phyloP scores from a whole-genome alignment of 2,888 invertebrate species.

The Hedya salicella region DNA sequence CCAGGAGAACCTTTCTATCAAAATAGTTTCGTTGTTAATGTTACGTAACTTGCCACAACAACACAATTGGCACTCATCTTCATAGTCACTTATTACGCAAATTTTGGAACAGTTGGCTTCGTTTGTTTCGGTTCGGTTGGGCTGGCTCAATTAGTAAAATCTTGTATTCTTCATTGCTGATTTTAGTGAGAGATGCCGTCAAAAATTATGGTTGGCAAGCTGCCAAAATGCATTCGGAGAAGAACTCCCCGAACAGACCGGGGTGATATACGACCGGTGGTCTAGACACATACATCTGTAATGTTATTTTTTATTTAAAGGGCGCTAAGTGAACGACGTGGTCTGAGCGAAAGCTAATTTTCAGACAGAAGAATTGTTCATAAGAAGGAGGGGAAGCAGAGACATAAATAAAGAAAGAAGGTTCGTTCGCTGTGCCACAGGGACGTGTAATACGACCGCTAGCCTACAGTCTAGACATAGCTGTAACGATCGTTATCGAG shows the following conservation, averaged over 20 bases:
- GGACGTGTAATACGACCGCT: background rate
- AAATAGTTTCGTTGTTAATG: conserved; percentile 3
- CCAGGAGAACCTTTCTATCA: background rate
- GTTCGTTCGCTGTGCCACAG: background rate
- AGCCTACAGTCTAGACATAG: background rate
- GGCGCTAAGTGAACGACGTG: too few species aligned
- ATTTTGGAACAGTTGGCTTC: conserved; percentile 42
- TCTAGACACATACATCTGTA: conserved; percentile 8
- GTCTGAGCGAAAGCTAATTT: too few species aligned
- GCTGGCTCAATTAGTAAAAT: conserved; percentile 64
- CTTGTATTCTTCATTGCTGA: conserved; percentile 49
- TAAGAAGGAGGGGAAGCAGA: too few species aligned
- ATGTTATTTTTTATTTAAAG: conserved; percentile 7
- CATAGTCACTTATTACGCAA: conserved; percentile 44
- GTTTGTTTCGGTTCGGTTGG: conserved; percentile 43
- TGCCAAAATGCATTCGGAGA: conserved; percentile 59
- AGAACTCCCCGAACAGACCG: conserved; percentile 14
- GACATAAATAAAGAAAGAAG: background rate
- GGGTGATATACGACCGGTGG: conserved; percentile 14
- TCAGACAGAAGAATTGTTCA: too few species aligned
- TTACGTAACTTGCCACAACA: conserved; percentile 12
- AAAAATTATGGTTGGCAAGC: conserved; percentile 58
- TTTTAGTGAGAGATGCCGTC: conserved; percentile 62
- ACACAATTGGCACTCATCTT: conserved; percentile 38
- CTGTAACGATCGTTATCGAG: background rate